Evolutionary conservation across 2,797 vertebrate genomes (phyloP).

Genomic region (Rallus crepitans): DNA sequence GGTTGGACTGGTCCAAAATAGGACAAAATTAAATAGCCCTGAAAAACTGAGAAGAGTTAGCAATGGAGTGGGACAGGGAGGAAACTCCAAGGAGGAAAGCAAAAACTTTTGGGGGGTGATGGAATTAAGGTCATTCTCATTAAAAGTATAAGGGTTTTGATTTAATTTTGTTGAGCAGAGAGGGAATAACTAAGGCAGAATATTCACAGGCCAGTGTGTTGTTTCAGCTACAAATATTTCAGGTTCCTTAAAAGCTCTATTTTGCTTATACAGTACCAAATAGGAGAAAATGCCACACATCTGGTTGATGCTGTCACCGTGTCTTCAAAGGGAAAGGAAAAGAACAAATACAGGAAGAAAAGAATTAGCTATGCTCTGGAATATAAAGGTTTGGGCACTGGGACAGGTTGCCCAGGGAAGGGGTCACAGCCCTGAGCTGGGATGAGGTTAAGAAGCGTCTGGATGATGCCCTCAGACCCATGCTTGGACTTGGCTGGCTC

Average conservation of each 20-base stretch:
- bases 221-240: not conserved
- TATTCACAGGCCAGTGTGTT: not conserved
- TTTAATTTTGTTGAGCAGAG: not conserved
- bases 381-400: not conserved
- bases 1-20: not conserved
- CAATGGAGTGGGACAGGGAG: not conserved
- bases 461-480: no score
- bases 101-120: not conserved
- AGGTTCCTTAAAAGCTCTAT: not conserved
- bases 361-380: not conserved
- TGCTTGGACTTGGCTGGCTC: no score
- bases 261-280: not conserved
- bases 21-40: not conserved
- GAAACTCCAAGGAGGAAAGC: not conserved
- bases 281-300: not conserved
- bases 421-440: no score
- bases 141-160: not conserved
- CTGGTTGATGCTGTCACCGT: not conserved
- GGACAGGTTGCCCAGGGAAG: no score
- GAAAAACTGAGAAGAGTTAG: not conserved
- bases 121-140: not conserved
- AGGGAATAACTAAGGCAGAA: not conserved
- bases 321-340: not conserved
- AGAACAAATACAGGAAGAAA: not conserved
- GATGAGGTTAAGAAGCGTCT: no score